Base-by-base conservation (phyloP, 1,140 invertebrate species). In the Dendroctonus ponderosae region DNA sequence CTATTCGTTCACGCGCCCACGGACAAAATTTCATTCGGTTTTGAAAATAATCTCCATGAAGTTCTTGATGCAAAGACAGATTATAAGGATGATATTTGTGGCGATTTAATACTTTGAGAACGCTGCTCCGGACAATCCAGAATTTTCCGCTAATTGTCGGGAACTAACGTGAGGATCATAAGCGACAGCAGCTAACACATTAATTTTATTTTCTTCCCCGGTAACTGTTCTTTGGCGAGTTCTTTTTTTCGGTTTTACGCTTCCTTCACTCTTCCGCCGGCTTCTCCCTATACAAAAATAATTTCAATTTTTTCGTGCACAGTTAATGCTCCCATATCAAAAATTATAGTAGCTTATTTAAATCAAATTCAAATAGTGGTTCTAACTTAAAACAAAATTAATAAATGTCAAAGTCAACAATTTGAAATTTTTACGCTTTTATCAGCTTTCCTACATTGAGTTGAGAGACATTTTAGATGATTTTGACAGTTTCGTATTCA, bases 31-130 rank as follows among this genome's bases (percentile, higher is more conserved):
- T 9, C 8, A 48, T 26, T 12, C 58, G 41, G n/a, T 26, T 50
- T 8, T 43, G 40, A 48, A 60, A 60, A 60, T 60, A 40, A 48
- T 60, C 37, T 46, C 44, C 58, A 60, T 26, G 11, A 7, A 60
- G 58, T 7, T 54, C 60, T 62, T 62, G 48, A 12, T 62, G 60
- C n/a, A 62, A 42, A 6, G 44, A 53, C 6, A 62, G 11, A 52
- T 62, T 15, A 39, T 62, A 62, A 6, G 60, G 9, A 62, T 61
- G 58, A 38, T 7, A 61, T 52, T 61, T 50, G 42, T 61, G 58
- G 7, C 51, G 6, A 7, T 61, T 50, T 62, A 52, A 39, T 6
- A 59, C 26, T 54, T 38, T 38, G 7, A 56, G 14, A n/a, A n/a
- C n/a, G n/a, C n/a, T n/a, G n/a, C n/a, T n/a, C n/a, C n/a, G n/a